phyloP scores from a whole-genome alignment of 2,888 invertebrate genomes.

The Netelia inedita region DNA sequence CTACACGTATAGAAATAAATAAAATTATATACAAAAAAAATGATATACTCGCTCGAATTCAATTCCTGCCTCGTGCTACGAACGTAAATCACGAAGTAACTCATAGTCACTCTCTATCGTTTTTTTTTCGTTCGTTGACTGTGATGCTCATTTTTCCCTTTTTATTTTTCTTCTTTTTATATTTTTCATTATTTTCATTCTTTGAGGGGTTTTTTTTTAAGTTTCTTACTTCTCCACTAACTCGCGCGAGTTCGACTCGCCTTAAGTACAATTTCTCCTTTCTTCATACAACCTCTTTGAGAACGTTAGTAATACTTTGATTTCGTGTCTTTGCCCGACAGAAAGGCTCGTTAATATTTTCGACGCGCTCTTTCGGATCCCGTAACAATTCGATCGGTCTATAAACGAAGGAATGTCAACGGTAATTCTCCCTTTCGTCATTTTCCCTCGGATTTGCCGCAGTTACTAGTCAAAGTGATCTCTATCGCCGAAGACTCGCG shows the following conservation, averaged over 20 bases:
- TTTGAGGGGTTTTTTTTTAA: not conserved
- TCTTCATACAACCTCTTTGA: slow-evolving; percentile 66
- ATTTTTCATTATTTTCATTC: slow-evolving; percentile 11
- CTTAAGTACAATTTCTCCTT: slow-evolving; percentile 55
- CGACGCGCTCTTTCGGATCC: not conserved
- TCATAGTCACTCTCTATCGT: slow-evolving; percentile 45
- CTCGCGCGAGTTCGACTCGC: not conserved
- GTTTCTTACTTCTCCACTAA: not conserved
- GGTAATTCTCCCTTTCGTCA: not conserved
- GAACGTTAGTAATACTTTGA: slow-evolving; percentile 69
- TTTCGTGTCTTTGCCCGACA: slow-evolving; percentile 57
- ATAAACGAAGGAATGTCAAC: slow-evolving; percentile 16
- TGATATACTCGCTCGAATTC: not conserved
- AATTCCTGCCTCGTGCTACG: slow-evolving; percentile 39
- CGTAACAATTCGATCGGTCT: not conserved
- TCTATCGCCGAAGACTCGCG: not conserved
- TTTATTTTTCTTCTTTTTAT: slow-evolving; percentile 1
- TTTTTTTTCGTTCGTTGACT: slow-evolving; percentile 39
- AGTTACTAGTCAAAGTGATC: slow-evolving; percentile 10
- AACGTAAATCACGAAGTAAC: slow-evolving; percentile 49
- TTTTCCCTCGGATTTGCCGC: not conserved
- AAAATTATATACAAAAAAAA: slow-evolving; percentile 67
- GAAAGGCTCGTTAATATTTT: slow-evolving; percentile 10
- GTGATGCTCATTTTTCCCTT: slow-evolving; percentile 36
- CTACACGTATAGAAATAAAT: slow-evolving; percentile 63